A percentile compares a stretch with the other conserved stretches of the same genome.
Conservation (phyloP, 2,888 invertebrate genomes). For the Scaptomyza flava region DNA sequence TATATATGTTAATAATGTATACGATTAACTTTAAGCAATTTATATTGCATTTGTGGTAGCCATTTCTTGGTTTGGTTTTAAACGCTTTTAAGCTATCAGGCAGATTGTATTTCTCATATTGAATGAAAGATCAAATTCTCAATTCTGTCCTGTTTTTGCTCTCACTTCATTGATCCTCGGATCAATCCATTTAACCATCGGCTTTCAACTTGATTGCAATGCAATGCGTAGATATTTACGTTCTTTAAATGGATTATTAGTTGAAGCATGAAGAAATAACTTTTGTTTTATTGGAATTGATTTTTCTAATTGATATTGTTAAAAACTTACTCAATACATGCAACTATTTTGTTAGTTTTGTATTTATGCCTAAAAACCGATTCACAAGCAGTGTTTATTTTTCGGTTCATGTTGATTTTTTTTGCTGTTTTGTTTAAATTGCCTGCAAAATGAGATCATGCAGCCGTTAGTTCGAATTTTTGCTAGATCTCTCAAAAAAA, state of each 20-base stretch:
- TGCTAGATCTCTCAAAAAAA: slow-evolving; percentile 6
- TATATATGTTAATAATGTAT: too few relatives aligned
- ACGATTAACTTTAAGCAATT: too few relatives aligned
- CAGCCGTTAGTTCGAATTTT: not conserved
- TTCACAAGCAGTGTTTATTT: slow-evolving; percentile 27
- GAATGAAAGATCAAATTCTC: not conserved
- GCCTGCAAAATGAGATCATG: slow-evolving; percentile 48
- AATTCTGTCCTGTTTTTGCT: too few relatives aligned
- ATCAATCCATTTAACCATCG: too few relatives aligned
- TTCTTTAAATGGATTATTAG: too few relatives aligned
- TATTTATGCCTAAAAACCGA: not conserved
- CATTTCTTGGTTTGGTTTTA: not conserved
- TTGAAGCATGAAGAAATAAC: too few relatives aligned
- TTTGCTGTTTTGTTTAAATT: slow-evolving; percentile 34
- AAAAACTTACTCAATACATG: slow-evolving; percentile 1
- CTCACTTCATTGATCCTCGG: too few relatives aligned
- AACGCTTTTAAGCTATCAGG: too few relatives aligned
- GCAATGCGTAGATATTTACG: too few relatives aligned
- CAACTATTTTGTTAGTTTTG: slow-evolving; percentile 8
- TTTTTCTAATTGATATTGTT: slow-evolving; percentile 2
- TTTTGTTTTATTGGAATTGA: too few relatives aligned
- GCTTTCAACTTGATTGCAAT: too few relatives aligned
- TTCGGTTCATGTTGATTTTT: slow-evolving; percentile 1
- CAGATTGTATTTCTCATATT: not conserved
- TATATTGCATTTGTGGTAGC: too few relatives aligned